A percentile compares a stretch with the other conserved stretches of the same genome.
Conservation (phyloP, 1,140 invertebrate genomes). For the Micrasema longulum region DNA sequence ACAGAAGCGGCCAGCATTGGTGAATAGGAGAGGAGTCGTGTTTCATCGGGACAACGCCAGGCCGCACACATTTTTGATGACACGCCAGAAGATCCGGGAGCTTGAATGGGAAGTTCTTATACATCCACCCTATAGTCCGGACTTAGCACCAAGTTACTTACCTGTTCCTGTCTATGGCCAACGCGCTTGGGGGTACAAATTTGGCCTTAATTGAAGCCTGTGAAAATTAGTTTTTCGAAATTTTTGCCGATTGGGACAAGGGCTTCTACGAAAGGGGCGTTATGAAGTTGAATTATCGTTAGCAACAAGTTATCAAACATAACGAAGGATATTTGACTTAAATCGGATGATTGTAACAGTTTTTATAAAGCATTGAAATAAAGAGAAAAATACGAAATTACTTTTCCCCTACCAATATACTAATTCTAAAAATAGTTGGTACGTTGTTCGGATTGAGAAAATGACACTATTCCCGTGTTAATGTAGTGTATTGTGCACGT, state of each 20-base stretch:
- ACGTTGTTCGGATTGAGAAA: too few species aligned
- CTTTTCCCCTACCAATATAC: too few species aligned
- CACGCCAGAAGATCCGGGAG: conserved; percentile 11
- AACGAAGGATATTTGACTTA: conserved; percentile 14
- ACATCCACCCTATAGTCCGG: too few species aligned
- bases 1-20: conserved; percentile 20
- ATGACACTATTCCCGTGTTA: too few species aligned
- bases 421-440: too few species aligned
- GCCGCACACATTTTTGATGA: conserved; percentile 20
- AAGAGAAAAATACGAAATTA: conserved; percentile 10
- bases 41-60: conserved; percentile 22
- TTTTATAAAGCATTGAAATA: conserved; percentile 22
- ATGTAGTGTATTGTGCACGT: too few species aligned
- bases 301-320: conserved; percentile 18
- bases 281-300: too few species aligned
- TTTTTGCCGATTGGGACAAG: conserved; percentile 20
- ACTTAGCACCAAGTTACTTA: too few species aligned
- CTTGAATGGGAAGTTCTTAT: conserved; percentile 18
- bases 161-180: conserved; percentile 19
- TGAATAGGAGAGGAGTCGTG: conserved; percentile 16
- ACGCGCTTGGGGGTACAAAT: conserved; percentile 22
- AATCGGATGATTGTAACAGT: conserved; percentile 9
- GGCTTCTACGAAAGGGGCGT: too few species aligned
- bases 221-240: neutral
- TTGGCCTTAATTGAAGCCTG: conserved; percentile 9